Evolutionary conservation across 2,113 vertebrate genomes (phyloP), one percentile per base, ranked within the genome.

Genomic region (Setophaga kirtlandii): DNA sequence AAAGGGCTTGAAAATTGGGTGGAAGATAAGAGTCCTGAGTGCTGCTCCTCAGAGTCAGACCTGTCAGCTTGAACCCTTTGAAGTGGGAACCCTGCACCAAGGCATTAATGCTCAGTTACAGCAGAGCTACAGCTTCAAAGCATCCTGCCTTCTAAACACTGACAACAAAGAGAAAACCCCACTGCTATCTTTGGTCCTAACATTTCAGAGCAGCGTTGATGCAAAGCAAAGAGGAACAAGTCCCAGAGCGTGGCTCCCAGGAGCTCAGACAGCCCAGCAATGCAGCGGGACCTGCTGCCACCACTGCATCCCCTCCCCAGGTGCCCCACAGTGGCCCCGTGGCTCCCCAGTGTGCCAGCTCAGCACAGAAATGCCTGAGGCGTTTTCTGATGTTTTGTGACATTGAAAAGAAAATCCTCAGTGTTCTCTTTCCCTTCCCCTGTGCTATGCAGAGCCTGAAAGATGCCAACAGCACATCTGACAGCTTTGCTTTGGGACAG

Each of bases 121-220:
- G 62, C 80, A 75, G 46, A 81, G 68, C 87, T 52, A 63, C 69
- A 67, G 52, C 92, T 96, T 97, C 97, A 97, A 97, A 97, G 96
- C 79, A 69, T n/a, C 81, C 80, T 58, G 69, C 27, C 87, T 90
- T 44, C 70, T 24, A 47, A 93, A 87, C 58, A 41, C 68, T 42
- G 69, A 92, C 83, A 92, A 59, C 80, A 77, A 90, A 94, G 84
- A 83, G 58, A 94, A 71, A 94, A 53, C 37, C 50, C 83, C 3
- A 11, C 6, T 67, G 52, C 89, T 74, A 18, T 77, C 81, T 88
- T 79, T 52, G 52, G 59, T 35, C 60, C 62, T 47, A 58, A 6
- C 41, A 60, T 56, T 83, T 55, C 46, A 89, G 44, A 37, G 35
- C 23, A 65, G 41, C 13, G 18, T 15, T 81, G 59, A n/a, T 80